Conservation (phyloP, 1,140 invertebrate genomes). For the Mizuhopecten yessoensis region DNA sequence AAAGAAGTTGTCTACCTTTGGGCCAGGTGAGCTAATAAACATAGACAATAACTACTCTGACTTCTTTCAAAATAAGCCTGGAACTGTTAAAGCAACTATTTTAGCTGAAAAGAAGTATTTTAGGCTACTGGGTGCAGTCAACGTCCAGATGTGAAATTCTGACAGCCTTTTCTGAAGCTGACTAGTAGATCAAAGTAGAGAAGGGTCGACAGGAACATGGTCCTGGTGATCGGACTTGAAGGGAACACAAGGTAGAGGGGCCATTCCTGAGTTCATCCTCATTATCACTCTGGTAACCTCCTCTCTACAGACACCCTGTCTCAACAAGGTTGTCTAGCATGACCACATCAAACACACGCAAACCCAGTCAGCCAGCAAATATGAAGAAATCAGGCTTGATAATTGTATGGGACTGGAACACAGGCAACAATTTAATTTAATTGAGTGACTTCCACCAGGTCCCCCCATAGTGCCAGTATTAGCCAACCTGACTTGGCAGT, state of each 20-base stretch:
- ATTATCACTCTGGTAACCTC: constrained; percentile 26
- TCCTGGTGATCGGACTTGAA: neutral
- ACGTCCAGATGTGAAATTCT: constrained; percentile 15
- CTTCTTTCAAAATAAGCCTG: neutral
- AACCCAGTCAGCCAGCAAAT: constrained; percentile 23
- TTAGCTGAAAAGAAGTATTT: neutral
- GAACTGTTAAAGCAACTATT: neutral
- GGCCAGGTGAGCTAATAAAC: too few species aligned
- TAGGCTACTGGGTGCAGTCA: neutral
- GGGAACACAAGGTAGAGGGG: neutral
- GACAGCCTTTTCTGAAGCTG: neutral
- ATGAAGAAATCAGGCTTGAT: constrained; percentile 31
- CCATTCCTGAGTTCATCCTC: too few species aligned
- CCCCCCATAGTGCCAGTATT: neutral
- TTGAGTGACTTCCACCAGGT: neutral
- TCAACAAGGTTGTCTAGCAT: neutral
- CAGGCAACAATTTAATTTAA: constrained; percentile 14
- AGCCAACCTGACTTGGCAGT: constrained; percentile 2
- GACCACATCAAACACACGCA: neutral
- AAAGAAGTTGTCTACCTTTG: too few species aligned
- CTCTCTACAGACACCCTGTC: neutral
- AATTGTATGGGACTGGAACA: neutral
- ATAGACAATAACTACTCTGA: too few species aligned
- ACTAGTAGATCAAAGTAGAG: neutral
- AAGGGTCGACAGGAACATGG: neutral